Evolutionary conservation across 2,113 vertebrate genomes (phyloP).

Genomic region (Protomyctophum bolini): DNA sequence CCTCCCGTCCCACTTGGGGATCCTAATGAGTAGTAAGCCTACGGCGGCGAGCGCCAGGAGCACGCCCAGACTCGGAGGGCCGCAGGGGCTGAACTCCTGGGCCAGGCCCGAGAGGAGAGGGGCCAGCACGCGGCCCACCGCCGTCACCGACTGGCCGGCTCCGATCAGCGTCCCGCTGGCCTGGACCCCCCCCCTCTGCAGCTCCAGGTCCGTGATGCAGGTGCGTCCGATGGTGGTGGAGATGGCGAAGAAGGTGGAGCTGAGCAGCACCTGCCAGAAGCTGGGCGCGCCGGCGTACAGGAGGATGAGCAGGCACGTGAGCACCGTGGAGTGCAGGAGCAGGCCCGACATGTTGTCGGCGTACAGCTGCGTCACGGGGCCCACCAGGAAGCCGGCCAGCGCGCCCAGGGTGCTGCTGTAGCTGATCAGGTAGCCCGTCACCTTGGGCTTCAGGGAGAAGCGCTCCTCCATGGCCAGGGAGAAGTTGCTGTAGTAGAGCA

Average conservation of each 20-base stretch:
- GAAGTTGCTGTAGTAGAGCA: slow-evolving; percentile 95
- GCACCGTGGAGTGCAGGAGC: slow-evolving; percentile 85
- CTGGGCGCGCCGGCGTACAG: slow-evolving; percentile 78
- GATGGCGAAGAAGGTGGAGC: slow-evolving; percentile 89
- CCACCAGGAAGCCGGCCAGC: slow-evolving; percentile 85
- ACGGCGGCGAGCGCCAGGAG: slow-evolving; percentile 83
- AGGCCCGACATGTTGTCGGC: slow-evolving; percentile 79
- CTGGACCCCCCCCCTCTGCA: slow-evolving; percentile 80
- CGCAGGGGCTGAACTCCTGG: slow-evolving; percentile 93
- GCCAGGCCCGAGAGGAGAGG: slow-evolving; percentile 89
- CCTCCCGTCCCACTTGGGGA: slow-evolving; percentile 71
- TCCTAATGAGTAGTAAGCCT: slow-evolving; percentile 74
- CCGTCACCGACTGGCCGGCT: slow-evolving; percentile 92
- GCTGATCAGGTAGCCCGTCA: slow-evolving; percentile 89
- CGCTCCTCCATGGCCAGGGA: slow-evolving; percentile 92
- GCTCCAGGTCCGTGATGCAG: slow-evolving; percentile 89
- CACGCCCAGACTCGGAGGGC: slow-evolving; percentile 87
- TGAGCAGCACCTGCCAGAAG: slow-evolving; percentile 82
- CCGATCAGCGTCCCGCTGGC: slow-evolving; percentile 90
- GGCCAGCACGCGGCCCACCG: slow-evolving; percentile 86
- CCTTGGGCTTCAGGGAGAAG: slow-evolving; percentile 86
- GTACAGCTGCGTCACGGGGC: slow-evolving; percentile 86
- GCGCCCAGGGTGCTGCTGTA: slow-evolving; percentile 90
- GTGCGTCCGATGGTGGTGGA: slow-evolving; percentile 90
- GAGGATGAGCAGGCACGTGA: slow-evolving; percentile 84